Conservation (phyloP, 2,888 invertebrate genomes). For the Hemithea aestivaria region DNA sequence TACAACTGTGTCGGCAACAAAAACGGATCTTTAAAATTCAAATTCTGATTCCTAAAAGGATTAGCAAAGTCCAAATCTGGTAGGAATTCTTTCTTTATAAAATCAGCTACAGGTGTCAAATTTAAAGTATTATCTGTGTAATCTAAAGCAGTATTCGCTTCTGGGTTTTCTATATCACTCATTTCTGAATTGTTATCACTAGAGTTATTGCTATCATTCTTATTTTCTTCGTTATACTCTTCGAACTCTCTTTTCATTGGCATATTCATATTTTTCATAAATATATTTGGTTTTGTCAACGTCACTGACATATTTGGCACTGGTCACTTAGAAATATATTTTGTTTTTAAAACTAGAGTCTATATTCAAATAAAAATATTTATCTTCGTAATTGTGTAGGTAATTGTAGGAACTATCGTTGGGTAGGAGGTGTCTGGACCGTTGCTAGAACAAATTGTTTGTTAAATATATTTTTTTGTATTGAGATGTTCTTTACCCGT, state of each 20-base stretch:
- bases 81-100: slow-evolving; percentile 74
- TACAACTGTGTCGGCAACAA: slow-evolving; percentile 88
- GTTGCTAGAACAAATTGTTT: slow-evolving; percentile 10
- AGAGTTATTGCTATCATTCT: slow-evolving; percentile 61
- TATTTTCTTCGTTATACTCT: slow-evolving; percentile 56
- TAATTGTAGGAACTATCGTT: slow-evolving; percentile 80
- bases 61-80: slow-evolving; percentile 68
- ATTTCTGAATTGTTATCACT: slow-evolving; percentile 66
- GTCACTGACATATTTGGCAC: slow-evolving; percentile 61
- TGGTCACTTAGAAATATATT: slow-evolving; percentile 46
- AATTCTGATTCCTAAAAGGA: slow-evolving; percentile 64
- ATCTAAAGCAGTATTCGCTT: slow-evolving; percentile 53
- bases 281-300: slow-evolving; percentile 59
- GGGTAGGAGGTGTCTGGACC: slow-evolving; percentile 74
- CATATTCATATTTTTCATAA: slow-evolving; percentile 64
- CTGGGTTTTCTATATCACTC: slow-evolving; percentile 66
- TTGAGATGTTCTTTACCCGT: slow-evolving; percentile 15
- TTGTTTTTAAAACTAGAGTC: slow-evolving; percentile 49
- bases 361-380: slow-evolving; percentile 70
- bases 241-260: slow-evolving; percentile 72
- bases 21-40: slow-evolving; percentile 75
- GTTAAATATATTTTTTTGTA: neutral
- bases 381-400: slow-evolving; percentile 74
- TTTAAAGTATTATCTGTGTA: slow-evolving; percentile 64
- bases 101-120: slow-evolving; percentile 66